Conservation (phyloP, 2,113 vertebrate genomes). For the Sinocyclocheilus anophthalmus region DNA sequence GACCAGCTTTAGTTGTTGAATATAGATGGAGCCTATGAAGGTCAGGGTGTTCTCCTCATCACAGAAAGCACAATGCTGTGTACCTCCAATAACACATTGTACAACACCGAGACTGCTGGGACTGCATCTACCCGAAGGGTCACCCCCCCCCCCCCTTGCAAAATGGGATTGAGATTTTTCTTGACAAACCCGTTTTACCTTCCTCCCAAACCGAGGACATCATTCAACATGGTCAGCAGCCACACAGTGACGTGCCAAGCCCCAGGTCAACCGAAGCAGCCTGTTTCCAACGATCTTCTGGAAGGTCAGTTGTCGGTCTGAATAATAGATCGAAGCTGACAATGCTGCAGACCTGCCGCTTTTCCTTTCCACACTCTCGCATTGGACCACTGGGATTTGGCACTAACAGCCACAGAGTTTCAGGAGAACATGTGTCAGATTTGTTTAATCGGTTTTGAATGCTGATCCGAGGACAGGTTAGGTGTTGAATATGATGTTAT, state of each 20-base stretch:
- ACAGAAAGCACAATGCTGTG: constrained; percentile 55
- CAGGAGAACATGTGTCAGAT: constrained; percentile 6
- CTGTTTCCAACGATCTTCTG: constrained; percentile 63
- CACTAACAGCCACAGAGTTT: constrained; percentile 51
- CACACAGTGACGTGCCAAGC: constrained; percentile 61
- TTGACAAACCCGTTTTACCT: constrained; percentile 49
- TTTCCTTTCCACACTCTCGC: constrained; percentile 52
- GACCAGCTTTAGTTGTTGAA: constrained; percentile 74
- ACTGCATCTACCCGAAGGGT: neutral
- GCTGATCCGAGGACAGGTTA: constrained; percentile 10
- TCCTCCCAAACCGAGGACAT: constrained; percentile 52
- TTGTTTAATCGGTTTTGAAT: constrained; percentile 35
- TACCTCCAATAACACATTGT: constrained; percentile 55
- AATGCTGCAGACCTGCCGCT: constrained; percentile 59
- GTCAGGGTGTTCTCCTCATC: constrained; percentile 67
- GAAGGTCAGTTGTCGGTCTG: constrained; percentile 77
- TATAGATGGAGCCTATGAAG: constrained; percentile 73
- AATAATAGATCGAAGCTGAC: constrained; percentile 64
- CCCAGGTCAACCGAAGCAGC: constrained; percentile 61
- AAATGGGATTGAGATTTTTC: constrained; percentile 45
- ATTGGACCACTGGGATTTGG: constrained; percentile 62
- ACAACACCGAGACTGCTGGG: constrained; percentile 37
- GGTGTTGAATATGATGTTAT: constrained; percentile 39
- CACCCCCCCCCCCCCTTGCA: constrained; percentile 45
- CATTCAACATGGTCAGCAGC: constrained; percentile 62